These are phyloP conservation scores for Chelmon rostratus DNA, from an alignment of 2,797 vertebrate species.

Conservation along the genomic window DNA sequence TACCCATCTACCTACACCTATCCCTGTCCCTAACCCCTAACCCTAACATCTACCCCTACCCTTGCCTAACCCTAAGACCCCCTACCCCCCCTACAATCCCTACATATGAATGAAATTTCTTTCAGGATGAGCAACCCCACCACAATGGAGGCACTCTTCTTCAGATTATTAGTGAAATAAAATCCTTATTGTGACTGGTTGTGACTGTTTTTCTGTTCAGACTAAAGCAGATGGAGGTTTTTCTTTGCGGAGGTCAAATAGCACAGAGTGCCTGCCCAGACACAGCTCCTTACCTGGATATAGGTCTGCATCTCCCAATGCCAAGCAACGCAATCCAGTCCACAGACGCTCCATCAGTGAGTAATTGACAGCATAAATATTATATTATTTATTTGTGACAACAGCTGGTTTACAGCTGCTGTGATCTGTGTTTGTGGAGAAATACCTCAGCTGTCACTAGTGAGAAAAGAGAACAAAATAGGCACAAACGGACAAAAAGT, in stretches of 20 bases:
- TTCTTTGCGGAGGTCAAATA: slow-evolving; percentile 88
- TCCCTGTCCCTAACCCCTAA: no score
- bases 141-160: neutral
- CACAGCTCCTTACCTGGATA: slow-evolving; percentile 84
- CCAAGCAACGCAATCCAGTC: slow-evolving; percentile 90
- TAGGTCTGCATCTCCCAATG: slow-evolving; percentile 75
- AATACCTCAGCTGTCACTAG: no score
- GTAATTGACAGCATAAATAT: slow-evolving; percentile 52
- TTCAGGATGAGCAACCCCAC: neutral
- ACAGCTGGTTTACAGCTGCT: neutral
- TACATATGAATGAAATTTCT: neutral
- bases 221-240: slow-evolving; percentile 62
- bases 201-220: slow-evolving; percentile 43
- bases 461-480: no score
- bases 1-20: no score
- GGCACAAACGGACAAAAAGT: no score
- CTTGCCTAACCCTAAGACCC: no score
- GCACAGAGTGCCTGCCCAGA: slow-evolving; percentile 89
- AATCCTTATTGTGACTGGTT: neutral
- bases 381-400: neutral
- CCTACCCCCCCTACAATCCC: no score
- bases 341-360: slow-evolving; percentile 95
- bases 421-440: no score
- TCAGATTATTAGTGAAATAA: neutral
- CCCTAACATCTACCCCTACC: no score